Percentiles rank a stretch among this genome's conserved stretches.
Evolutionary conservation across 2,888 invertebrate species (phyloP).

Genomic region (Subacronicta megacephala): DNA sequence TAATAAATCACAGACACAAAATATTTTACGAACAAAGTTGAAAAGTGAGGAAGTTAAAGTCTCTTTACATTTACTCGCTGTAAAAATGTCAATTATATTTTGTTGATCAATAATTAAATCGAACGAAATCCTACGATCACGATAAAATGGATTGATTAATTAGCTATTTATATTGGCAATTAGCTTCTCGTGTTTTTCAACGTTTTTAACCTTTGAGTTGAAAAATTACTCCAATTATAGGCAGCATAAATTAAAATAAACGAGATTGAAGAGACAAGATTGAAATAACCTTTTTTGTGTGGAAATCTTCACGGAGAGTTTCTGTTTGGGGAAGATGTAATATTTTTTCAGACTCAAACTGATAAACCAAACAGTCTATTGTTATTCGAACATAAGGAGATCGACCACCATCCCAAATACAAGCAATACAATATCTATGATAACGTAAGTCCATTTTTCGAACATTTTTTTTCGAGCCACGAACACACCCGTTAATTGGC

Average conservation of each 20-base stretch:
- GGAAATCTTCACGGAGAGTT: background rate
- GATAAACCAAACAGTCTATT: too few relatives aligned
- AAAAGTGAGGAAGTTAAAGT: slow-evolving; percentile 9
- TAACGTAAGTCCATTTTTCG: too few relatives aligned
- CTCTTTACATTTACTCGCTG: slow-evolving; percentile 26
- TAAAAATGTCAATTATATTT: slow-evolving; percentile 46
- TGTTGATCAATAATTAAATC: slow-evolving; percentile 42
- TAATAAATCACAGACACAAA: slow-evolving; percentile 31
- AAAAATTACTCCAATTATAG: slow-evolving; percentile 48
- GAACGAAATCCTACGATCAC: slow-evolving; percentile 31
- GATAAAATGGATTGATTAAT: slow-evolving; percentile 50
- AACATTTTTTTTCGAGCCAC: too few relatives aligned
- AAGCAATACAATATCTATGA: too few relatives aligned
- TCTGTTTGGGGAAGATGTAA: too few relatives aligned
- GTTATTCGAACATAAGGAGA: too few relatives aligned
- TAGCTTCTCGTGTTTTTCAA: slow-evolving; percentile 27
- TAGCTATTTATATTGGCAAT: slow-evolving; percentile 42
- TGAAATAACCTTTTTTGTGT: background rate
- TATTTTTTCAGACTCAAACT: too few relatives aligned
- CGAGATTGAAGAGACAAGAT: background rate
- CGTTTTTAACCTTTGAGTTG: slow-evolving; percentile 23
- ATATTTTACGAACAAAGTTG: slow-evolving; percentile 8
- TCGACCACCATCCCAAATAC: too few relatives aligned
- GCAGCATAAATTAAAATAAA: slow-evolving; percentile 7
- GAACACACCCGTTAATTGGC: too few relatives aligned